Evolutionary conservation across 2,797 vertebrate species (phyloP).

Genomic region (Lepus townsendii): DNA sequence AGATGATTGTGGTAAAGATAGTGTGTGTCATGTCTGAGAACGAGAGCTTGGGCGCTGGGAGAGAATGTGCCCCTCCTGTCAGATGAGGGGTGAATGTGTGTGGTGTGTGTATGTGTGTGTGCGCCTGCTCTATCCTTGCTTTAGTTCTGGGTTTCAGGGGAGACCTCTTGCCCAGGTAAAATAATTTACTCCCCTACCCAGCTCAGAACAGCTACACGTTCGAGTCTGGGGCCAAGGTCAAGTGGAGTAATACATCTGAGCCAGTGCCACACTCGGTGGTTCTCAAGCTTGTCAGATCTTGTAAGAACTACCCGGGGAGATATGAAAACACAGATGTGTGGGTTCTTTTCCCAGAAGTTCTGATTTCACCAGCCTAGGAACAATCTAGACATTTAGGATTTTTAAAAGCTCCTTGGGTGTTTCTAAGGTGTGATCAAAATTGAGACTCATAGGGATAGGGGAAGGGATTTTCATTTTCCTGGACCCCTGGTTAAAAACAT

Average conservation of each 20-base stretch:
- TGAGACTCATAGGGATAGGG: not conserved
- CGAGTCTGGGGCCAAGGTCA: not conserved
- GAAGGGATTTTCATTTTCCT: slow-evolving; percentile 30
- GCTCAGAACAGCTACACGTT: not conserved
- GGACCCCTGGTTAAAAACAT: not conserved
- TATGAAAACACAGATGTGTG: slow-evolving; percentile 20
- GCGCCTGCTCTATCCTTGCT: too few species aligned
- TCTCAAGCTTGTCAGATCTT: not conserved
- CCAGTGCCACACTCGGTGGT: not conserved
- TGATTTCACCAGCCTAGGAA: slow-evolving; percentile 32
- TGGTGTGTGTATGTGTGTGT: not conserved
- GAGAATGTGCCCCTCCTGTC: not conserved
- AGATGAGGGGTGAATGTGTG: not conserved
- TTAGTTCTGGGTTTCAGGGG: slow-evolving; percentile 28
- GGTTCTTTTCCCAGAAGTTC: not conserved
- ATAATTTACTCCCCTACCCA: not conserved
- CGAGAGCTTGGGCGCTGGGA: not conserved
- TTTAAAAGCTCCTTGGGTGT: slow-evolving; percentile 21
- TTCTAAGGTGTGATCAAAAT: slow-evolving; percentile 28
- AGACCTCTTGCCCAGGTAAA: not conserved
- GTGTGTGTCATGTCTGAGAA: not conserved
- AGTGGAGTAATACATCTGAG: not conserved
- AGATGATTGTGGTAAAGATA: not conserved
- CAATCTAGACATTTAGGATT: not conserved
- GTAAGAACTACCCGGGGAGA: not conserved